These are phyloP conservation scores for Temnothorax ravouxi DNA, from an alignment of 2,888 invertebrate genomes.

Conservation along the genomic window DNA sequence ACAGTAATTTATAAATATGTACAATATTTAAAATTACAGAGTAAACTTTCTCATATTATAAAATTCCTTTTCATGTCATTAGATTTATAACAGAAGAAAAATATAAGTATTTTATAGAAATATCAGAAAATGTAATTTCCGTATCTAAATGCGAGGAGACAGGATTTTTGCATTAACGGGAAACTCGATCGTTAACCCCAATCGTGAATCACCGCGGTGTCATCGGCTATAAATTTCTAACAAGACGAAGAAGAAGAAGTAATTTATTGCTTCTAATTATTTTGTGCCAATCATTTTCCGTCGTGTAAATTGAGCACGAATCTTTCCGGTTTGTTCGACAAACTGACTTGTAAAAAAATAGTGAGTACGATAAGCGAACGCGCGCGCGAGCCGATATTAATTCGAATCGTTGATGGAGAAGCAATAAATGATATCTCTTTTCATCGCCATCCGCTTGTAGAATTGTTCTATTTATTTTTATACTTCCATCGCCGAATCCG, in stretches of 20 bases:
- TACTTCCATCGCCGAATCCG: neutral
- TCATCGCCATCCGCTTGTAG: slow-evolving; percentile 7
- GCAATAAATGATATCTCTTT: slow-evolving; percentile 24
- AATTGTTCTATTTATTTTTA: slow-evolving; percentile 42
- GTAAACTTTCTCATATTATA: neutral
- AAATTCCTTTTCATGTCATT: neutral
- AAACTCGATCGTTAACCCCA: slow-evolving; percentile 37
- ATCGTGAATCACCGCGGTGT: slow-evolving; percentile 17
- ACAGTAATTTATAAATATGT: neutral
- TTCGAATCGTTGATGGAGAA: slow-evolving; percentile 11
- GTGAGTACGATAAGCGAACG: neutral
- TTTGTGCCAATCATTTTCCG: slow-evolving; percentile 31
- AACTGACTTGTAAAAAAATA: neutral
- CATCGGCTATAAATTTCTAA: slow-evolving; percentile 43
- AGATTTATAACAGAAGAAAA: neutral
- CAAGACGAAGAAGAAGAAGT: slow-evolving; percentile 19
- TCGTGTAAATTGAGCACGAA: slow-evolving; percentile 9
- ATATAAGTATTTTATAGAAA: slow-evolving; percentile 9
- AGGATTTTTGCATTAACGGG: slow-evolving; percentile 27
- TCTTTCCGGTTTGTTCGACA: slow-evolving; percentile 18
- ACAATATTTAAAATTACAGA: neutral
- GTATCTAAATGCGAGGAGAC: slow-evolving; percentile 1
- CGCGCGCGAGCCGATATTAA: neutral
- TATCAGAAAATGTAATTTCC: neutral
- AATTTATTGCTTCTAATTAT: slow-evolving; percentile 41